phyloP scores from a whole-genome alignment of 2,113 vertebrate genomes.

The Puffinus mauretanicus region DNA sequence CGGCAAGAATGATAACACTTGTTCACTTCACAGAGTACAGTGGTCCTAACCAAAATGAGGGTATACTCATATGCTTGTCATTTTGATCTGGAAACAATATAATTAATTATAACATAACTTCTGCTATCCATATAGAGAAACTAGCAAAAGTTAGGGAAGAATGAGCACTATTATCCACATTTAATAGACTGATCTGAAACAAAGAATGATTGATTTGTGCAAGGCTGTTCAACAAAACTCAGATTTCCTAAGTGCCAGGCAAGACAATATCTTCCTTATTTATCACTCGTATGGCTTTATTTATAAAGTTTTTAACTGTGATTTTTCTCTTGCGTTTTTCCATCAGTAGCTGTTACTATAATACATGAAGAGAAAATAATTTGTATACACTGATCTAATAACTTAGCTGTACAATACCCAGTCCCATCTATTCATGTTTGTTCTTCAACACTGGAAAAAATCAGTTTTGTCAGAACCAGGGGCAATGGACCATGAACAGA shows the following conservation, averaged over 20 bases:
- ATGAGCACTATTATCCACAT: neutral
- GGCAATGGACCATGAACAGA: neutral
- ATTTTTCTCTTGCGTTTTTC: neutral
- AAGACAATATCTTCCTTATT: neutral
- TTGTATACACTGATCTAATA: neutral
- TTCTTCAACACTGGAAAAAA: neutral
- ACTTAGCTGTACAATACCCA: neutral
- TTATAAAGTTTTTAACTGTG: neutral
- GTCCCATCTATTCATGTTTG: neutral
- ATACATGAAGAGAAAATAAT: neutral
- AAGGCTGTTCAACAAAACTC: neutral
- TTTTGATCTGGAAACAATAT: neutral
- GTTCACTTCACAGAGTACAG: neutral
- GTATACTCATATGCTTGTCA: neutral
- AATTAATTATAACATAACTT: neutral
- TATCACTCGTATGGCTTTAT: neutral
- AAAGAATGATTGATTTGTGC: neutral
- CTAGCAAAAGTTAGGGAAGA: neutral
- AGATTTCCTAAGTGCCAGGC: neutral
- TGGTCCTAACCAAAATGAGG: neutral
- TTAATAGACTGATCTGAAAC: neutral
- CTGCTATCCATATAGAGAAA: neutral
- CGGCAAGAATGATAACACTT: neutral
- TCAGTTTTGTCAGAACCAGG: neutral
- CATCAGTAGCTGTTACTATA: neutral